Conservation (phyloP, 2,888 invertebrate genomes). For the Leptopilina myrica region DNA sequence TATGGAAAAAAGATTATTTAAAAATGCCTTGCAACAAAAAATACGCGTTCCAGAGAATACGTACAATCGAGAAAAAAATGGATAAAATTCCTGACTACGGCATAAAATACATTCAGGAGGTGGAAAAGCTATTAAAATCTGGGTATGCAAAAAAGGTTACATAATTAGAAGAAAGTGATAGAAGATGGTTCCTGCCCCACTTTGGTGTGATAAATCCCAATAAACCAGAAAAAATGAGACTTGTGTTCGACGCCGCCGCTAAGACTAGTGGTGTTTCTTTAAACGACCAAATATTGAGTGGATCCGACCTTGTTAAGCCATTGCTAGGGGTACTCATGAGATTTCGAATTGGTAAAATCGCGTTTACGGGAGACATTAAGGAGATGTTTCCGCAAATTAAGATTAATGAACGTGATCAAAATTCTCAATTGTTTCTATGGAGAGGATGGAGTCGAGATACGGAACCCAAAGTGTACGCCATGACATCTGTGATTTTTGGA, state of each 20-base stretch:
- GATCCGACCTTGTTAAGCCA: conserved; percentile 66
- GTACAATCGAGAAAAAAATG: conserved; percentile 43
- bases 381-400: conserved; percentile 68
- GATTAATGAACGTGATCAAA: conserved; percentile 60
- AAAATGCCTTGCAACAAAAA: conserved; percentile 6
- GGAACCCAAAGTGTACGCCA: conserved; percentile 51
- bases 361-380: conserved; percentile 66
- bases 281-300: conserved; percentile 63
- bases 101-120: conserved; percentile 30
- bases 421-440: conserved; percentile 60
- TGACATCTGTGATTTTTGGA: conserved; percentile 61
- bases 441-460: conserved; percentile 33
- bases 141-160: conserved; percentile 39
- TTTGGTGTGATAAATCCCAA: conserved; percentile 49
- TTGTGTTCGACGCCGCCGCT: conserved; percentile 67
- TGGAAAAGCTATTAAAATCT: conserved; percentile 29
- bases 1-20: conserved; percentile 38
- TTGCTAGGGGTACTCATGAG: conserved; percentile 68
- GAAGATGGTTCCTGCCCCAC: conserved; percentile 49
- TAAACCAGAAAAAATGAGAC: conserved; percentile 60
- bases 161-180: not conserved
- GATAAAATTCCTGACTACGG: conserved; percentile 42
- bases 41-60: conserved; percentile 27
- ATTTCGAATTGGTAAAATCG: conserved; percentile 67
- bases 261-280: conserved; percentile 57